These are phyloP conservation scores for Trinorchestia longiramus DNA, from an alignment of 1,140 invertebrate species.

Conservation along the genomic window DNA sequence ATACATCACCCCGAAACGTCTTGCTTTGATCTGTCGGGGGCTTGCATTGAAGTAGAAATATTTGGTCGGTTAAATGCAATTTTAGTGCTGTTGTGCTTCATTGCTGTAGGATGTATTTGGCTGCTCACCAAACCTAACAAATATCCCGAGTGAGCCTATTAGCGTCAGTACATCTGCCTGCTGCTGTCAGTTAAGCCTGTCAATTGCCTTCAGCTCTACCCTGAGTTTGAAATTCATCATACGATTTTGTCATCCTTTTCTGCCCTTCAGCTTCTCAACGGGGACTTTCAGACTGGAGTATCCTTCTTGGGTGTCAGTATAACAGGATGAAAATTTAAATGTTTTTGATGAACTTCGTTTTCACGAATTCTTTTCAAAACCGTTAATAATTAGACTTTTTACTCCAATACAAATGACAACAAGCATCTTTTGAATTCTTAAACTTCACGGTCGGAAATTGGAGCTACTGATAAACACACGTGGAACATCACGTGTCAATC, in stretches of 20 bases:
- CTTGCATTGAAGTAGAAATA: background rate
- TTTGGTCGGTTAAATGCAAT: background rate
- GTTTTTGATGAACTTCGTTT: too few species aligned
- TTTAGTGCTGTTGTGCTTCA: background rate
- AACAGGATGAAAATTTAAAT: too few species aligned
- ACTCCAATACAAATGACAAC: too few species aligned
- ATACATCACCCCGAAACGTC: background rate
- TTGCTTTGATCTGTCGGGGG: background rate
- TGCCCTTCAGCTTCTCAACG: background rate
- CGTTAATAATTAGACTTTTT: too few species aligned
- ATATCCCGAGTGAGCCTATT: background rate
- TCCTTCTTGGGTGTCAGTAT: too few species aligned
- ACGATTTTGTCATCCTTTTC: background rate
- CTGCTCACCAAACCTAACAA: background rate
- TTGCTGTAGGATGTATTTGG: background rate
- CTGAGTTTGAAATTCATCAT: background rate
- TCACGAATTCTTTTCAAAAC: background rate
- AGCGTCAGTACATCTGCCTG: background rate
- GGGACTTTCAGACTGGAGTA: too few species aligned
- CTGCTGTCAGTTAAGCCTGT: background rate
- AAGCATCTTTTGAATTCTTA: too few species aligned
- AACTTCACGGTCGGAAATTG: background rate
- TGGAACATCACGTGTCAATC: too few species aligned
- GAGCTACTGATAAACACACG: background rate
- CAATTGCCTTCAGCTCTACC: background rate